These are phyloP conservation scores for Heliornis fulica DNA, from an alignment of 2,113 vertebrate species.

Conservation along the genomic window DNA sequence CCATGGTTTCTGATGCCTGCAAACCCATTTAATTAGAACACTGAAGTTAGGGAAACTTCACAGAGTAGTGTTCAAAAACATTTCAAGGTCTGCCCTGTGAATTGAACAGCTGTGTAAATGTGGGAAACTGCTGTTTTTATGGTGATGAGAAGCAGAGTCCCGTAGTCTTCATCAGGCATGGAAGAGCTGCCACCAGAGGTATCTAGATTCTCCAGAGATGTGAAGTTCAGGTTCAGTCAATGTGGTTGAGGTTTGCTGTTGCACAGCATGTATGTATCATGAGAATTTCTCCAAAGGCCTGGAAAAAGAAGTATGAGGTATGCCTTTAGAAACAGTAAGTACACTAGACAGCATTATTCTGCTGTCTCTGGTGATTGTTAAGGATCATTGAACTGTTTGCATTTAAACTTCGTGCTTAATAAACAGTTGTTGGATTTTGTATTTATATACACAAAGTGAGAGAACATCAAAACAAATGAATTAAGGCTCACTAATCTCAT, in stretches of 20 bases:
- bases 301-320: background rate
- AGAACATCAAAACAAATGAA: background rate
- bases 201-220: background rate
- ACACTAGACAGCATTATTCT: background rate
- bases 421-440: background rate
- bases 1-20: background rate
- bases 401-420: conserved; percentile 3
- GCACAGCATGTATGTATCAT: background rate
- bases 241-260: background rate
- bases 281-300: background rate
- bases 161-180: background rate
- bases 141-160: background rate
- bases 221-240: background rate
- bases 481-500: background rate
- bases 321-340: background rate
- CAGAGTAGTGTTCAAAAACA: background rate
- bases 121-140: background rate
- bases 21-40: conserved; percentile 29
- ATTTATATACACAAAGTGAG: background rate
- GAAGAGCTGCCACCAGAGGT: background rate
- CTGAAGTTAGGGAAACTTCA: background rate
- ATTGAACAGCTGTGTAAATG: conserved; percentile 33
- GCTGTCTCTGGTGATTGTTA: background rate
- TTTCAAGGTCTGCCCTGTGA: background rate
- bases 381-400: background rate